Base-by-base conservation (phyloP, 2,888 invertebrate species). In the Drosophila subsilvestris region DNA sequence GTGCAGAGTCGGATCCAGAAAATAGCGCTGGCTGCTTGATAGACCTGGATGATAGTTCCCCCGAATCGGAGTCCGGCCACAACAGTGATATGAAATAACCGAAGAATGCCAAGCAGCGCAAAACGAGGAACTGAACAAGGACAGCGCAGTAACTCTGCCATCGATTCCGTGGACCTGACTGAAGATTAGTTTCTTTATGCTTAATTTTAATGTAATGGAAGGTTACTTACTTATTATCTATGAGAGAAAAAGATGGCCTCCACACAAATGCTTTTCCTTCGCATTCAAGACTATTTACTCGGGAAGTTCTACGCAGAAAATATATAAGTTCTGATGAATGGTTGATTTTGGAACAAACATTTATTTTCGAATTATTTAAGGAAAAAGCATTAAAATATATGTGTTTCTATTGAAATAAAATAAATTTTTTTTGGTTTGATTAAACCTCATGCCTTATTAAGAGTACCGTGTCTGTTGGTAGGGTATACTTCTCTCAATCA, bases 121-220 rank as follows among this genome's bases (percentile, higher is more conserved):
- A 10, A 9, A 50, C n/a, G 47, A 9, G 42, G 20, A 49, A 43
- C 17, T 25, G 44, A 56, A 22, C 14, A 20, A 20, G 25, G 53
- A 3, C 37, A 48, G 12, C n/a, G 65, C 44, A 27, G 10, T 44
- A 12, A 27, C n/a, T 12, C 32, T 22, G 51, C 18, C 14, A 71
- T 44, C 1, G 27, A 32, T 12, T 65, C 76, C 18, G 80, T 84
- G n/a, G 84, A 84, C 73, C 76, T 86, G 68, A 84, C 87, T 57
- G 72, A 80, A 17, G 80, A 86, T 55, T 86, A 76, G 48, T 55
- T 86, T 73, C 48, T 20, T 10, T 18, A 47, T 3, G 2, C 3
- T 9, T 10, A 20, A 42, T 37, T 14, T 42, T 37, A 53, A 53
- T 32, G n/a, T n/a, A 25, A 49, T n/a, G 29, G n/a, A n/a, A 50